phyloP scores from a whole-genome alignment of 1,140 invertebrate genomes.

The Drosophila ercepeae region DNA sequence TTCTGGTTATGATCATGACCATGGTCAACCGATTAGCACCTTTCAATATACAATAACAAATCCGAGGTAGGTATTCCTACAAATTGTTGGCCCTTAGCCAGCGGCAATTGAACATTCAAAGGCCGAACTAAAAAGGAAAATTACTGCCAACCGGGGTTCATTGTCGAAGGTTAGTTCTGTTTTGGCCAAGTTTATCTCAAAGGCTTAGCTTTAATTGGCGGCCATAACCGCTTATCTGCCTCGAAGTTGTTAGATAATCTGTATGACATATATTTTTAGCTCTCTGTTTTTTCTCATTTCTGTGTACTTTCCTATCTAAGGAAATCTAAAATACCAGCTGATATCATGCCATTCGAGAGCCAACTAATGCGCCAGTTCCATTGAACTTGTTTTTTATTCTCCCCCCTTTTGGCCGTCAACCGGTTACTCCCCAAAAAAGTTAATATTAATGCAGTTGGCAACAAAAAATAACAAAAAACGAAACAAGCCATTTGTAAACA shows the following conservation, averaged over 20 bases:
- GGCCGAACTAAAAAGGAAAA: slow-evolving; percentile 3
- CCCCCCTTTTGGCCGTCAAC: slow-evolving; percentile 1
- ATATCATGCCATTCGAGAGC: slow-evolving; percentile 23
- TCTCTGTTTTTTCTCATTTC: slow-evolving; percentile 12
- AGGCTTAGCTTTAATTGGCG: slow-evolving; percentile 28
- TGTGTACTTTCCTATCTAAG: slow-evolving; percentile 25
- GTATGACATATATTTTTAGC: slow-evolving; percentile 10
- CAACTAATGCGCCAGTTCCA: slow-evolving; percentile 22
- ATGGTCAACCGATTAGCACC: slow-evolving; percentile 57
- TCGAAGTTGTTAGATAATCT: slow-evolving; percentile 7
- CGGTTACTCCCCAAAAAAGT: slow-evolving; percentile 14
- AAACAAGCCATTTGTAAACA: slow-evolving; percentile 22
- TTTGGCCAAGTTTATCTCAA: slow-evolving; percentile 28
- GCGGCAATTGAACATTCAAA: slow-evolving; percentile 14
- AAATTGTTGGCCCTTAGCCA: slow-evolving; percentile 58
- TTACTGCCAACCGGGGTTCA: slow-evolving; percentile 12
- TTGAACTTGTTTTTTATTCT: slow-evolving; percentile 33
- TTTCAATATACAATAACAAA: slow-evolving; percentile 13
- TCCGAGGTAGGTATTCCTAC: slow-evolving; percentile 28
- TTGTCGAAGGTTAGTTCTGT: slow-evolving; percentile 72
- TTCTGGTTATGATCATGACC: slow-evolving; percentile 52
- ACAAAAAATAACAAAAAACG: slow-evolving; percentile 5
- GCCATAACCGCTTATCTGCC: slow-evolving; percentile 38
- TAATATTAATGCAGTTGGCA: slow-evolving; percentile 30
- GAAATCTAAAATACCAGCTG: slow-evolving; percentile 28